A percentile compares a stretch with the other conserved stretches of the same genome.
phyloP scores from a whole-genome alignment of 2,797 vertebrate genomes.

The Hyperoplus lanceolatus region DNA sequence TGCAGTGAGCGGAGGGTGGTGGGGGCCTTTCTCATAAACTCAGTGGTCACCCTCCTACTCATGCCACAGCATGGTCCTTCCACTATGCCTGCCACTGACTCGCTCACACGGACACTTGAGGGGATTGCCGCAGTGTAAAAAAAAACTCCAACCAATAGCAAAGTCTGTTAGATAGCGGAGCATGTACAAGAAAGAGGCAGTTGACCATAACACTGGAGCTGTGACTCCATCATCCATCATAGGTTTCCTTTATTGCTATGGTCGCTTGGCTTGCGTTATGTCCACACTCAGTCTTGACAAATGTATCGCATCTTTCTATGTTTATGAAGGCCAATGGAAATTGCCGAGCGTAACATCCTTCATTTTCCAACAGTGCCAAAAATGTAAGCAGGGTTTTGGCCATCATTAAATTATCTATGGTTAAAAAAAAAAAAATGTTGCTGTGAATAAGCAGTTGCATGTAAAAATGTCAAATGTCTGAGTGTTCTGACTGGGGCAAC shows the following conservation, averaged over 20 bases:
- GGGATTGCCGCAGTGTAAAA: no score
- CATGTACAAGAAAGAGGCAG: not conserved
- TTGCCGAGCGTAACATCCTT: not conserved
- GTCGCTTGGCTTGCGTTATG: not conserved
- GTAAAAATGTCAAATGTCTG: not conserved
- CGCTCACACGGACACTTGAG: not conserved
- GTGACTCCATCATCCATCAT: not conserved
- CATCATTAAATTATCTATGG: not conserved
- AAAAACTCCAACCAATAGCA: not conserved
- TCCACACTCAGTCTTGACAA: not conserved
- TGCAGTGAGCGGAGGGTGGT: slow-evolving; percentile 4
- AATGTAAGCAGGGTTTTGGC: not conserved
- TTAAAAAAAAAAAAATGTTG: not conserved
- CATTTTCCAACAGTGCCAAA: not conserved
- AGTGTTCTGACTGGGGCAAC: not conserved
- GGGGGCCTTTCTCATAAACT: not conserved
- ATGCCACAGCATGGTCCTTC: not conserved
- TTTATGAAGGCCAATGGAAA: not conserved
- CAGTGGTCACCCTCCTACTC: not conserved
- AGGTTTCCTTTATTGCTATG: not conserved
- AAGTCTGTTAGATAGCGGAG: not conserved
- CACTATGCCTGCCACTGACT: not conserved
- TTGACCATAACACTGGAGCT: not conserved
- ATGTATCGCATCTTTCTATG: not conserved
- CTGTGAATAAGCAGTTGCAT: not conserved